phyloP scores from a whole-genome alignment of 2,888 invertebrate species.

The Blastobasis lacticolella region DNA sequence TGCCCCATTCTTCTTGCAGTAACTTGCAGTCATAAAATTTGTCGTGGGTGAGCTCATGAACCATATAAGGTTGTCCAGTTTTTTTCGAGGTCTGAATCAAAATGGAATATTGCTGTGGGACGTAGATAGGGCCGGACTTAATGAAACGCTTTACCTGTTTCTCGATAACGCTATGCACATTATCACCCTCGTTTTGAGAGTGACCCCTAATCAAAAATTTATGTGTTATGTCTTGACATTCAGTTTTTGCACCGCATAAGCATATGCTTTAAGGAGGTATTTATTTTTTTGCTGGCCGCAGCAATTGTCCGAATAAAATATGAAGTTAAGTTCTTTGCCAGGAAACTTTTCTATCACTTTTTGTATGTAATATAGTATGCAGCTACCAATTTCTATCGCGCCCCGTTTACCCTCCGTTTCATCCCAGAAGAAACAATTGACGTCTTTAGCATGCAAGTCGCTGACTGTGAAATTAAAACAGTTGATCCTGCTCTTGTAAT shows the following conservation, averaged over 20 bases:
- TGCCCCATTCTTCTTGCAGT: conserved; percentile 3
- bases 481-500: conserved; percentile 13
- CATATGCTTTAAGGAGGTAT: not conserved
- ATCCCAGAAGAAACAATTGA: conserved; percentile 12
- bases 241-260: not conserved
- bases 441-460: conserved; percentile 10
- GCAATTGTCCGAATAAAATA: conserved; percentile 8
- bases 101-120: conserved; percentile 14
- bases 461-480: conserved; percentile 16
- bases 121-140: conserved; percentile 11
- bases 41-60: conserved; percentile 7
- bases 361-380: conserved; percentile 9
- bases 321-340: not conserved
- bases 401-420: conserved; percentile 12
- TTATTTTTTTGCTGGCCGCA: conserved; percentile 2
- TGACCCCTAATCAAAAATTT: conserved; percentile 14
- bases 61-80: conserved; percentile 13
- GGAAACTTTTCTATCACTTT: not conserved
- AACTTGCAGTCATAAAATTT: conserved; percentile 7
- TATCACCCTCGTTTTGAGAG: conserved; percentile 12
- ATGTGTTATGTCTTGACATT: conserved; percentile 3
- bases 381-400: conserved; percentile 10
- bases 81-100: conserved; percentile 17
- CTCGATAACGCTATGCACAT: conserved; percentile 10
- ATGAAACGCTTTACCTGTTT: conserved; percentile 7